phyloP scores from a whole-genome alignment of 2,888 invertebrate species.

The Idaea aversata region DNA sequence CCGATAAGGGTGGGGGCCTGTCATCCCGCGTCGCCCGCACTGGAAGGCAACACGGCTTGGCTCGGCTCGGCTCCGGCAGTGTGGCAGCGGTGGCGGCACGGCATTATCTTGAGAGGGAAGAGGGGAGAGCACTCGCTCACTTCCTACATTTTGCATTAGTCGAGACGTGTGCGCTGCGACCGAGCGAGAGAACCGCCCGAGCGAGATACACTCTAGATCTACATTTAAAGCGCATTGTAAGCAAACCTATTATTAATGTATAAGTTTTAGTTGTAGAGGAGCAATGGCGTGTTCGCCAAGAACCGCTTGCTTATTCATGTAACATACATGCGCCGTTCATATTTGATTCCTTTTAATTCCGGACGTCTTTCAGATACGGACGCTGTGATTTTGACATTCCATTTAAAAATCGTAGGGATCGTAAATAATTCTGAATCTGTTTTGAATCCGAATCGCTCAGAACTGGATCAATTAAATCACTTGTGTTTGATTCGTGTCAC shows the following conservation, averaged over 20 bases:
- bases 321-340: constrained; percentile 75
- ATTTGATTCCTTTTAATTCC: constrained; percentile 78
- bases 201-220: constrained; percentile 64
- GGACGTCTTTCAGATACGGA: constrained; percentile 61
- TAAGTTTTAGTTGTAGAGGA: constrained; percentile 77
- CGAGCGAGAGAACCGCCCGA: constrained; percentile 49
- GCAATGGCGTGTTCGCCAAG: constrained; percentile 57
- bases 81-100: constrained; percentile 42
- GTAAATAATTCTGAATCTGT: background rate
- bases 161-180: constrained; percentile 44
- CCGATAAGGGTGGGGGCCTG: constrained; percentile 38
- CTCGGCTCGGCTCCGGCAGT: background rate
- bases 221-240: constrained; percentile 81
- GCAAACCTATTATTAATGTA: constrained; percentile 79
- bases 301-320: constrained; percentile 67
- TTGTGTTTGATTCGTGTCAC: background rate
- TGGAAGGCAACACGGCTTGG: background rate
- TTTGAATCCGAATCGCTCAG: background rate
- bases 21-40: background rate
- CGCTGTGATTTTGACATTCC: constrained; percentile 10
- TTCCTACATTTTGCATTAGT: constrained; percentile 73
- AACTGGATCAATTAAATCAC: background rate
- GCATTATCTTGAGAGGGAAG: constrained; percentile 69
- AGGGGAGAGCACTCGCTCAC: constrained; percentile 55
- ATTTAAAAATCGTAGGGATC: background rate